phyloP scores from a whole-genome alignment of 2,888 invertebrate species.

The Bursaphelenchus okinawaensis region DNA sequence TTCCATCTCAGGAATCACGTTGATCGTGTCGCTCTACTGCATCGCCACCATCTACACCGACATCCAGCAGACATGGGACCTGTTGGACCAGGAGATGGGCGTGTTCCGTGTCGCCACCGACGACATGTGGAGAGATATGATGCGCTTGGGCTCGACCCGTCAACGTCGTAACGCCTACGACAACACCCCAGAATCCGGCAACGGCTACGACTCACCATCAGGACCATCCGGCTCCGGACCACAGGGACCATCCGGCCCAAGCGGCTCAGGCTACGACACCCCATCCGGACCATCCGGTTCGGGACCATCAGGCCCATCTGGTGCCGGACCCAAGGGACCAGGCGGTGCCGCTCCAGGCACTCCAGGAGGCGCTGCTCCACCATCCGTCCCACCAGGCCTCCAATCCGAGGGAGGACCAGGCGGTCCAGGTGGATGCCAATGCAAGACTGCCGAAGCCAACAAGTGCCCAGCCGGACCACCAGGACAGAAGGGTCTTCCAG shows the following conservation, averaged over 20 bases:
- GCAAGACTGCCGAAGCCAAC: conserved; percentile 35
- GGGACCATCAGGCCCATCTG: conserved; percentile 19
- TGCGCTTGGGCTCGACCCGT: conserved; percentile 35
- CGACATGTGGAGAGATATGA: conserved; percentile 54
- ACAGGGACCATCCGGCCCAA: not conserved
- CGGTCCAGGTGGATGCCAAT: conserved; percentile 22
- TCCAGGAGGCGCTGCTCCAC: not conserved
- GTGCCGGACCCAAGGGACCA: not conserved
- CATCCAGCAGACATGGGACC: conserved; percentile 45
- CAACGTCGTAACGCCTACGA: conserved; percentile 29
- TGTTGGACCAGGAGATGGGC: conserved; percentile 52
- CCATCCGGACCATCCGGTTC: conserved; percentile 19
- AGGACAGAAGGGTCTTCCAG: not conserved
- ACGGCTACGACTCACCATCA: not conserved
- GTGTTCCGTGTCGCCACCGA: conserved; percentile 48
- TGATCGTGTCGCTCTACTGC: conserved; percentile 46
- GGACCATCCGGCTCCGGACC: not conserved
- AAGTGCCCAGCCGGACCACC: conserved; percentile 44
- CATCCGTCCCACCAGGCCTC: conserved; percentile 20
- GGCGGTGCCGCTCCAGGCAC: conserved; percentile 23
- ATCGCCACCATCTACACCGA: conserved; percentile 53
- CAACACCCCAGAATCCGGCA: conserved; percentile 16
- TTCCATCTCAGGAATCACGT: conserved; percentile 45
- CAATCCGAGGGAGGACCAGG: not conserved
- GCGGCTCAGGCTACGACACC: not conserved